These are phyloP conservation scores for Meandrina meandrites DNA, from an alignment of 92 coral and sea anemone species.

Conservation along the genomic window DNA sequence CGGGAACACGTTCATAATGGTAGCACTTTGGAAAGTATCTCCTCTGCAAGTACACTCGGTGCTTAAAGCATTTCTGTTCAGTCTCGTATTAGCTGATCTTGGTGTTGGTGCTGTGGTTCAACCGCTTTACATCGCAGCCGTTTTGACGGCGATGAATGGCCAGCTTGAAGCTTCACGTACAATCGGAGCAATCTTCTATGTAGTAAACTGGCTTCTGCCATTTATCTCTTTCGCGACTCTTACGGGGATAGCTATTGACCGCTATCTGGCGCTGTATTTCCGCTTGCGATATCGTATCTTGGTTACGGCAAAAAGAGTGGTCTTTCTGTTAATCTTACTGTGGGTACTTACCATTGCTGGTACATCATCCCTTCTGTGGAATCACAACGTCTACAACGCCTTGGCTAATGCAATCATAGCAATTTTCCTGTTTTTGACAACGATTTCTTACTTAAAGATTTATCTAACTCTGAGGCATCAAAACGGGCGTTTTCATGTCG, in stretches of 20 bases:
- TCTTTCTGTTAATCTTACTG: neutral
- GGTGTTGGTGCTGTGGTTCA: conserved; percentile 17
- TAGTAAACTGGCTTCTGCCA: conserved; percentile 15
- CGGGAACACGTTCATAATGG: conserved; percentile 12
- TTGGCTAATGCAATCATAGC: neutral
- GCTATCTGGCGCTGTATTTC: conserved; percentile 13
- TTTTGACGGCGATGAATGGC: conserved; percentile 1
- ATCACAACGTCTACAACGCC: neutral
- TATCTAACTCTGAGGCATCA: conserved; percentile 2
- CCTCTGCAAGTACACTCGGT: conserved; percentile 10
- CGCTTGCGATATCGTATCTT: conserved; percentile 3
- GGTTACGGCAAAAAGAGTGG: conserved; percentile 12
- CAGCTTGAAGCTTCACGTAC: neutral
- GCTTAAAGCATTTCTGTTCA: conserved; percentile 19
- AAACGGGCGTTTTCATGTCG: neutral
- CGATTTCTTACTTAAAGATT: conserved; percentile 16
- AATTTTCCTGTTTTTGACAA: neutral
- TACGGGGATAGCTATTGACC: conserved; percentile 18
- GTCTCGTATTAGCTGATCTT: conserved; percentile 2
- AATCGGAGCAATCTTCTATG: neutral
- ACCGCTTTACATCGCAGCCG: conserved; percentile 17
- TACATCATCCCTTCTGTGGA: neutral
- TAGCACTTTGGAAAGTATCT: conserved; percentile 5
- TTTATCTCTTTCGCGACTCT: conserved; percentile 13
- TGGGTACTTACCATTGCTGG: neutral